Evolutionary conservation across 1,140 invertebrate genomes (phyloP), one percentile per base, ranked within the genome.

Genomic region (Rhysida immarginata): DNA sequence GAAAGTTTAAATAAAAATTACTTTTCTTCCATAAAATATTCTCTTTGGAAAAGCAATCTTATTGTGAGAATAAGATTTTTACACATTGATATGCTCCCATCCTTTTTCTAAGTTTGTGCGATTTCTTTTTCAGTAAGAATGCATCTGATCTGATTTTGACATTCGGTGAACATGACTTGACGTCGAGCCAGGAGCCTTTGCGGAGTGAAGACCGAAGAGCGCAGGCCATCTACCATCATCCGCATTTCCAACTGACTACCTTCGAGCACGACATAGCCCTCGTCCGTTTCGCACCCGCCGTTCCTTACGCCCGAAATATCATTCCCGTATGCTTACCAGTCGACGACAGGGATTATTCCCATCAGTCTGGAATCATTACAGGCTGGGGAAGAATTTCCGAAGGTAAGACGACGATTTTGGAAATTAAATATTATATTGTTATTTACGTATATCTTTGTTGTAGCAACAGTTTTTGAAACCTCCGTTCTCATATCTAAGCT

Each of bases 261-360:
- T 94, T 93, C 64, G 90, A 94, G 65, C 93, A 92, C 69, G 89
- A 95, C 71, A 72, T 95, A 25, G 90, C 90, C 0, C 69, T 95
- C 21, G 71, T 95, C 13, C 78, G 87, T 63, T 91, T 94, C 71
- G 88, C 92, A 69, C 87, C 93, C 64, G 88, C 90, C 0, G 82
- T 94, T 11, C 49, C 8, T 11, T 51, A 51, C 51, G 46, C 46
- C n/a, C 25, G 51, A 16, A 60, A 58, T 26, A 56, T 67, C 8
- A 16, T 57, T 13, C 64, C 62, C n/a, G 57, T 67, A 24, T 67
- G 65, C 26, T 45, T 67, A 16, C 63, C 65, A 20, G 46, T 48
- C 23, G 26, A 56, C 46, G 54, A 46, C 25, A 29, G 46, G 2
- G 54, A 60, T 41, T 48, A 52, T 35, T 23, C 29, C 13, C 35